Conservation (phyloP, 1,140 invertebrate species). For the Arctopsyche grandis region DNA sequence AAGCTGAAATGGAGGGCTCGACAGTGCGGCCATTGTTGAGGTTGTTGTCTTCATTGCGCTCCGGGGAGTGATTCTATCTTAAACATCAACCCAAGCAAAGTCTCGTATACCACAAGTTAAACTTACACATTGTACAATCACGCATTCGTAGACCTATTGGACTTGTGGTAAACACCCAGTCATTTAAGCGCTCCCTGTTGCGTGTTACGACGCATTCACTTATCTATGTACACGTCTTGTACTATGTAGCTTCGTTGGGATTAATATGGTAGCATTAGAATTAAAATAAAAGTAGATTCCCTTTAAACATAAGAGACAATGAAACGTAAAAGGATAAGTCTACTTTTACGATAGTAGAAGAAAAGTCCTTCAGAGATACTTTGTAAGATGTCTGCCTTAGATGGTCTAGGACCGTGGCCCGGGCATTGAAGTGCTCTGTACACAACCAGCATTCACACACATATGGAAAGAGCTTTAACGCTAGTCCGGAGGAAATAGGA, state of each 20-base stretch:
- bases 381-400: background rate
- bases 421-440: background rate
- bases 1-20: slow-evolving; percentile 20
- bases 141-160: slow-evolving; percentile 14
- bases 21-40: slow-evolving; percentile 22
- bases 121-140: background rate
- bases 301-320: background rate
- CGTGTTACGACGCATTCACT: no score
- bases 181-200: no score
- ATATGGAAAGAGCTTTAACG: slow-evolving; percentile 6
- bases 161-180: background rate
- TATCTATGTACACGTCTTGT: no score
- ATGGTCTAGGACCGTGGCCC: background rate
- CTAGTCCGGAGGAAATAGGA: background rate
- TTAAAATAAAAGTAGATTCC: no score
- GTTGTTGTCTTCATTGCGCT: slow-evolving; percentile 41
- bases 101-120: slow-evolving; percentile 18
- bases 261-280: no score
- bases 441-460: background rate
- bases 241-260: no score
- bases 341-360: background rate
- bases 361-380: background rate
- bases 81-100: background rate
- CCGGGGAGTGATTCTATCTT: slow-evolving; percentile 39
- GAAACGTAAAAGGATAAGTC: background rate